Percentiles rank a stretch among this genome's conserved stretches.
phyloP scores from a whole-genome alignment of 2,888 invertebrate genomes.

The Cosmorhoe ocellata region DNA sequence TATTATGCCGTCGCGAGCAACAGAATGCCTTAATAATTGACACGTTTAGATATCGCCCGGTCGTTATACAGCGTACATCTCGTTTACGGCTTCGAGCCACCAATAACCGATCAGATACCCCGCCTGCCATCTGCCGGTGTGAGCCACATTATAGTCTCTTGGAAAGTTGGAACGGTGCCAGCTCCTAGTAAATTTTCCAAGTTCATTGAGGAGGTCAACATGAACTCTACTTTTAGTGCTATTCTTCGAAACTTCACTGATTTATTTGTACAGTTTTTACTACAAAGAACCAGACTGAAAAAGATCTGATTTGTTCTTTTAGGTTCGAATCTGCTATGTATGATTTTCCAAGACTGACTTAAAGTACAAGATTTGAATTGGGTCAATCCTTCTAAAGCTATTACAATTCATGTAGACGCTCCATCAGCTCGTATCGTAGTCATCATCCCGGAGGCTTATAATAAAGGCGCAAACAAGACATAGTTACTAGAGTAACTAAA shows the following conservation, averaged over 20 bases:
- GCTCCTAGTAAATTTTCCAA: conserved; percentile 54
- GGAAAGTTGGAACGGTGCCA: conserved; percentile 58
- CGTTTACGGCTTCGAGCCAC: conserved; percentile 32
- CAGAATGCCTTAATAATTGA: conserved; percentile 31
- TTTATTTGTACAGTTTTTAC: conserved; percentile 22
- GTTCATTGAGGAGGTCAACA: conserved; percentile 60
- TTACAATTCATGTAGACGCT: conserved; percentile 36
- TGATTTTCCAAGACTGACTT: too few relatives aligned
- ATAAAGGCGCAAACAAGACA: conserved; percentile 61
- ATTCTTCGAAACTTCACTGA: conserved; percentile 45
- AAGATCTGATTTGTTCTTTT: not conserved
- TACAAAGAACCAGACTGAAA: conserved; percentile 3
- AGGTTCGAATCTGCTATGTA: too few relatives aligned
- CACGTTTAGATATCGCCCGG: conserved; percentile 31
- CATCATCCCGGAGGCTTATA: conserved; percentile 37
- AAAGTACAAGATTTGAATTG: too few relatives aligned
- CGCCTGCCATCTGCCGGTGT: conserved; percentile 45
- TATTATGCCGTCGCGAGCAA: conserved; percentile 10
- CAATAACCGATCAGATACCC: conserved; percentile 41
- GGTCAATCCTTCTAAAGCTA: not conserved
- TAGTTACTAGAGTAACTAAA: conserved; percentile 40
- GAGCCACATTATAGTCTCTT: conserved; percentile 45
- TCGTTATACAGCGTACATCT: conserved; percentile 23
- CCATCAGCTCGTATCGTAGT: conserved; percentile 33
- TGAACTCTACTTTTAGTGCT: conserved; percentile 47